Conservation (phyloP, 2,113 vertebrate genomes). For the Epinephelus lanceolatus region DNA sequence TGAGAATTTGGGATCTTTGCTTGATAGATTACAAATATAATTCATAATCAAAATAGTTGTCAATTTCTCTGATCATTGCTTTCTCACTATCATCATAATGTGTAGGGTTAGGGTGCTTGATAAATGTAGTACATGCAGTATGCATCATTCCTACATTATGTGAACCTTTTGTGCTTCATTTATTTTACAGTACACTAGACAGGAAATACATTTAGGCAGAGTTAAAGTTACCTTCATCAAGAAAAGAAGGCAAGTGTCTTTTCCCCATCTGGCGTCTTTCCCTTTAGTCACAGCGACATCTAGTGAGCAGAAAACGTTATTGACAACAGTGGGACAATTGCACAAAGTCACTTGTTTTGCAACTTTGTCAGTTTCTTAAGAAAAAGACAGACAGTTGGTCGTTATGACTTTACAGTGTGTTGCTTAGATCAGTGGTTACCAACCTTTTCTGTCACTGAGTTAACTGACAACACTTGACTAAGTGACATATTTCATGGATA, state of each 20-base stretch:
- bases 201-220: neutral
- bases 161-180: neutral
- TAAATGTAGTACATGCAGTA: too few species aligned
- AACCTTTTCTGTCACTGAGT: too few species aligned
- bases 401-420: neutral
- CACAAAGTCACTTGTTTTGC: neutral
- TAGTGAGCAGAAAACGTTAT: slow-evolving; percentile 68
- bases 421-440: neutral
- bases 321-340: slow-evolving; percentile 1
- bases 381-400: neutral
- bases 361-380: neutral
- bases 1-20: neutral
- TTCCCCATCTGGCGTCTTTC: slow-evolving; percentile 38
- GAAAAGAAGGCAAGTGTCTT: neutral
- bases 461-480: too few species aligned
- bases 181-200: neutral
- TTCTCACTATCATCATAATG: neutral
- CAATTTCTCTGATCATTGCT: neutral
- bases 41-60: neutral
- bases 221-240: neutral
- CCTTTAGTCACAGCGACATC: slow-evolving; percentile 79
- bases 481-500: too few species aligned
- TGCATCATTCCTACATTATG: neutral
- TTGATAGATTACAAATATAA: neutral
- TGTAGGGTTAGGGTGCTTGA: too few species aligned